Evolutionary conservation across 2,113 vertebrate genomes (phyloP).

Genomic region (Paramormyrops kingsleyae): DNA sequence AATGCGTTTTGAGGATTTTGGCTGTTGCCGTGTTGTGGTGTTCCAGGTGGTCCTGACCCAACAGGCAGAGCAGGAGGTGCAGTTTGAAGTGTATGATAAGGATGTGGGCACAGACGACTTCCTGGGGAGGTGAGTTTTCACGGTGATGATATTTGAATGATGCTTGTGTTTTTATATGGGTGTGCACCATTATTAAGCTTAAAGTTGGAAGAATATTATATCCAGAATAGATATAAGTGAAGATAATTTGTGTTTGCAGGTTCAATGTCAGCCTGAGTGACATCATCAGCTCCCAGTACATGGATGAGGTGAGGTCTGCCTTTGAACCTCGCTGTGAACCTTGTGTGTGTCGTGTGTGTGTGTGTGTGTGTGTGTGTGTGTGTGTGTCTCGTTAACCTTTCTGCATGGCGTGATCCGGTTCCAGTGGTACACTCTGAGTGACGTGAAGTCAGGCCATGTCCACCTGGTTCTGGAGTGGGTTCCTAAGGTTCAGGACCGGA

Average conservation of each 20-base stretch:
- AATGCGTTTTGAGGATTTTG: neutral
- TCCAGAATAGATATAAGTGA: no score
- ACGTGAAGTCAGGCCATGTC: slow-evolving; percentile 78
- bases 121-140: slow-evolving; percentile 70
- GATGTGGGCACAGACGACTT: slow-evolving; percentile 87
- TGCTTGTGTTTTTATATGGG: neutral
- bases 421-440: slow-evolving; percentile 81
- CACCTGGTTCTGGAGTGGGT: slow-evolving; percentile 79
- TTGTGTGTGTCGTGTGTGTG: neutral
- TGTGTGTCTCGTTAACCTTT: neutral
- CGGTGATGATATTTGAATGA: neutral
- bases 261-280: slow-evolving; percentile 71
- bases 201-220: neutral
- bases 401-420: slow-evolving; percentile 13
- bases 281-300: slow-evolving; percentile 66
- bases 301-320: slow-evolving; percentile 64
- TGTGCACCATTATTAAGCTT: neutral
- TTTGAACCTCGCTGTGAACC: neutral
- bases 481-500: slow-evolving; percentile 52
- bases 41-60: slow-evolving; percentile 71
- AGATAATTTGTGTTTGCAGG: slow-evolving; percentile 47
- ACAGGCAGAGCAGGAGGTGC: slow-evolving; percentile 76
- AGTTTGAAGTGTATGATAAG: slow-evolving; percentile 77
- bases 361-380: neutral
- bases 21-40: neutral